These are phyloP conservation scores for Rutilus rutilus DNA, from an alignment of 2,113 vertebrate genomes.

Conservation along the genomic window DNA sequence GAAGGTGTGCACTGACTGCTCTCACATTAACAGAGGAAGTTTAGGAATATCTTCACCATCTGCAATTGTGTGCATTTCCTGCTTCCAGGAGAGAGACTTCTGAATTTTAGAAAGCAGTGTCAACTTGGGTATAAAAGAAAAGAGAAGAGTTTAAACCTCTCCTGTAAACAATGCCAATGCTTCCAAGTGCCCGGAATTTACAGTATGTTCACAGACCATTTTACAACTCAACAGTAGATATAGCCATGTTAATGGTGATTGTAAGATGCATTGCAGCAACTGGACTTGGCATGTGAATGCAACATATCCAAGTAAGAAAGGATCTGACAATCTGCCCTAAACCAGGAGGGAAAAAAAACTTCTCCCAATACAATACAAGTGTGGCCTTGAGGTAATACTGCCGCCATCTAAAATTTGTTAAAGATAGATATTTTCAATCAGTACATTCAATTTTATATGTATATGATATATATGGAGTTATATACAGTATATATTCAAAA, in stretches of 20 bases:
- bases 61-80: constrained; percentile 14
- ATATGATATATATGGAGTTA: constrained; percentile 59
- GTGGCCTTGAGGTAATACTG: constrained; percentile 61
- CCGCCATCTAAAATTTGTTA: constrained; percentile 61
- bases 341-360: constrained; percentile 47
- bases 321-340: constrained; percentile 56
- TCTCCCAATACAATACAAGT: constrained; percentile 52
- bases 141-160: neutral
- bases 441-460: constrained; percentile 61
- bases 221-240: constrained; percentile 43
- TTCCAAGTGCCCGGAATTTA: constrained; percentile 54
- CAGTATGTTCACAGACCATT: constrained; percentile 40
- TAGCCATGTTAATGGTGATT: constrained; percentile 46
- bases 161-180: constrained; percentile 47
- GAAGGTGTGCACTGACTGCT: neutral
- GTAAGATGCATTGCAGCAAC: constrained; percentile 29
- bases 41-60: neutral
- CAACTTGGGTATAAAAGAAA: constrained; percentile 24
- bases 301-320: constrained; percentile 43
- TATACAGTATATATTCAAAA: constrained; percentile 50
- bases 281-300: constrained; percentile 41
- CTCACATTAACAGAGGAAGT: constrained; percentile 14
- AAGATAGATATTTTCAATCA: constrained; percentile 60
- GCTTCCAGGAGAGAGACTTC: constrained; percentile 4
- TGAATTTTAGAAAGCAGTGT: constrained; percentile 22